phyloP scores from a whole-genome alignment of 2,797 vertebrate genomes.

The Labroides dimidiatus region DNA sequence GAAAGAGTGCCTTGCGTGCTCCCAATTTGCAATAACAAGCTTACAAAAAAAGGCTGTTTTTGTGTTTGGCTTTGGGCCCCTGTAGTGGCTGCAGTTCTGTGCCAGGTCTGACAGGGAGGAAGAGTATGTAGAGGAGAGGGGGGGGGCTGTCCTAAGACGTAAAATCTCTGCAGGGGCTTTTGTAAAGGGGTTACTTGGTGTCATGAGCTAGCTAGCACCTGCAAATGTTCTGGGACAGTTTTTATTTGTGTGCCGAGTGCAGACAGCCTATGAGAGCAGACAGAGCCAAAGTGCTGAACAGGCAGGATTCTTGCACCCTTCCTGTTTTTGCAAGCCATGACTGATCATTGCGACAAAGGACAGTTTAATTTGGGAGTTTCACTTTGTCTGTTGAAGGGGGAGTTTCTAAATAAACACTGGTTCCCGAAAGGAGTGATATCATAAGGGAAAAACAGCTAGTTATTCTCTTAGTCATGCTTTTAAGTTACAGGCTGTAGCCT shows the following conservation, averaged over 20 bases:
- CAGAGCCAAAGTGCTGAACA: conserved; percentile 61
- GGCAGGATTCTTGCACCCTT: conserved; percentile 67
- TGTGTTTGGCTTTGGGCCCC: conserved; percentile 62
- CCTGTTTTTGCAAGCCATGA: conserved; percentile 65
- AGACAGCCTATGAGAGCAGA: conserved; percentile 48
- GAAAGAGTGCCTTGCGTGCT: conserved; percentile 65
- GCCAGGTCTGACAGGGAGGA: conserved; percentile 52
- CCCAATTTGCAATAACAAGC: conserved; percentile 76
- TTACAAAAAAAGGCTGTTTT: conserved; percentile 66
- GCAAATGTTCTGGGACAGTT: conserved; percentile 32
- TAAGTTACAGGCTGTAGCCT: conserved; percentile 44
- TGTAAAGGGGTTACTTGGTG: conserved; percentile 71
- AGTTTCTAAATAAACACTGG: conserved; percentile 40
- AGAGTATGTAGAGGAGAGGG: conserved; percentile 28
- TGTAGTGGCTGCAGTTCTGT: conserved; percentile 55
- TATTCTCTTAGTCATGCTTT: conserved; percentile 56
- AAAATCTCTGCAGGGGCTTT: conserved; percentile 60
- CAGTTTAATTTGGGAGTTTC: conserved; percentile 50
- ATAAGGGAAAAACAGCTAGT: conserved; percentile 32
- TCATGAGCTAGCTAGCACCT: conserved; percentile 66
- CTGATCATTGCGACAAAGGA: conserved; percentile 38
- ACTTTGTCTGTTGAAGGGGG: conserved; percentile 33
- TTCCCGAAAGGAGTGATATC: conserved; percentile 51
- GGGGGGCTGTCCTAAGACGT: conserved; percentile 44
- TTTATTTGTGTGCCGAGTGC: conserved; percentile 34